phyloP scores from a whole-genome alignment of 2,888 invertebrate genomes.

The Sipha maydis region DNA sequence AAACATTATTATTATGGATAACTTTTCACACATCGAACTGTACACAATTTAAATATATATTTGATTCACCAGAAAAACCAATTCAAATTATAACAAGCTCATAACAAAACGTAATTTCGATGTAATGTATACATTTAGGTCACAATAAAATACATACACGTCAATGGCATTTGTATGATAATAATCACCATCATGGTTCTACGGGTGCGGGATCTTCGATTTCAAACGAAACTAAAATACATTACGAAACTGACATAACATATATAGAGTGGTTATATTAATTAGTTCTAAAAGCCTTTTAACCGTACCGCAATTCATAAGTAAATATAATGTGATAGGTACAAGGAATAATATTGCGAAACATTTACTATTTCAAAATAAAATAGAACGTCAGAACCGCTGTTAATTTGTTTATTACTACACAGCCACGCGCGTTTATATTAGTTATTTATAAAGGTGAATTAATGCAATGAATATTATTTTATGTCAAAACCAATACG shows the following conservation, averaged over 20 bases:
- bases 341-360: not conserved
- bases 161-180: not conserved
- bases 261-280: not conserved
- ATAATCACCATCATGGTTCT: not conserved
- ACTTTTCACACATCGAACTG: not conserved
- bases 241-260: not conserved
- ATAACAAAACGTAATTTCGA: not conserved
- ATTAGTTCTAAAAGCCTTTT: not conserved
- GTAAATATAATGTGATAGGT: not conserved
- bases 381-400: not conserved
- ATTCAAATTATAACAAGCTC: not conserved
- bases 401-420: not conserved
- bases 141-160: not conserved
- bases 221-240: not conserved
- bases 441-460: not conserved
- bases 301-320: not conserved
- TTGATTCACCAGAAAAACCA: not conserved
- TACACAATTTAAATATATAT: conserved; percentile 7
- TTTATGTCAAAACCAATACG: too few relatives aligned
- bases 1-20: not conserved
- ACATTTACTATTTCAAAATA: not conserved
- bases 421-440: not conserved
- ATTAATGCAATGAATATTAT: not conserved
- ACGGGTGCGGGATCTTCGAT: not conserved
- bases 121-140: not conserved